These are phyloP conservation scores for Popillia japonica DNA, from an alignment of 1,140 invertebrate species.

Conservation along the genomic window DNA sequence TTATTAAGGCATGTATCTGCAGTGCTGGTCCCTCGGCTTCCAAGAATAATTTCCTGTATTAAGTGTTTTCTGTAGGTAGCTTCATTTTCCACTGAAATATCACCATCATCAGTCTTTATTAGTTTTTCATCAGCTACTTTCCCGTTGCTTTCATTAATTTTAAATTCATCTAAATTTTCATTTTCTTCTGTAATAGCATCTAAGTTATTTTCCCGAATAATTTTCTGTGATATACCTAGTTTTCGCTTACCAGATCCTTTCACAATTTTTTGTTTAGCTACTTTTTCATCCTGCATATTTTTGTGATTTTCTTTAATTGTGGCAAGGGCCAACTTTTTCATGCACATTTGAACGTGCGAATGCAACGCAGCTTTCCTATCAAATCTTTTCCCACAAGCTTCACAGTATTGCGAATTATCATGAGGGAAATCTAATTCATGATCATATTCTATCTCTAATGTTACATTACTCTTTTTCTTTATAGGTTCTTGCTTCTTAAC, in stretches of 20 bases:
- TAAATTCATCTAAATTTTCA: background rate
- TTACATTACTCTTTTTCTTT: conserved; percentile 35
- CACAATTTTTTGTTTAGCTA: conserved; percentile 44
- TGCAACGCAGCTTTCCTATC: conserved; percentile 72
- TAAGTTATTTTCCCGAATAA: background rate
- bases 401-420: conserved; percentile 68
- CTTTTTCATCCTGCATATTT: conserved; percentile 42
- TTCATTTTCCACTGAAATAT: background rate
- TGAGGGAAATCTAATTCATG: conserved; percentile 59
- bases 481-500: conserved; percentile 63
- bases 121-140: background rate
- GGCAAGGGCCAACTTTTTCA: conserved; percentile 56
- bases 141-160: conserved; percentile 19
- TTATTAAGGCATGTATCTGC: background rate
- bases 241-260: conserved; percentile 52
- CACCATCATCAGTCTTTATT: conserved; percentile 1
- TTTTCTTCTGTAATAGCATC: background rate
- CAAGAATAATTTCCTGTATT: conserved; percentile 26
- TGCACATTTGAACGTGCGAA: conserved; percentile 67
- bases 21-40: background rate
- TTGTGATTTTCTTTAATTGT: conserved; percentile 45
- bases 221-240: conserved; percentile 38
- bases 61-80: background rate
- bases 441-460: conserved; percentile 55
- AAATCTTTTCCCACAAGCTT: conserved; percentile 73